Base-by-base conservation (phyloP, 37 sponge, comb jelly and placozoan species). In the Corticium candelabrum region DNA sequence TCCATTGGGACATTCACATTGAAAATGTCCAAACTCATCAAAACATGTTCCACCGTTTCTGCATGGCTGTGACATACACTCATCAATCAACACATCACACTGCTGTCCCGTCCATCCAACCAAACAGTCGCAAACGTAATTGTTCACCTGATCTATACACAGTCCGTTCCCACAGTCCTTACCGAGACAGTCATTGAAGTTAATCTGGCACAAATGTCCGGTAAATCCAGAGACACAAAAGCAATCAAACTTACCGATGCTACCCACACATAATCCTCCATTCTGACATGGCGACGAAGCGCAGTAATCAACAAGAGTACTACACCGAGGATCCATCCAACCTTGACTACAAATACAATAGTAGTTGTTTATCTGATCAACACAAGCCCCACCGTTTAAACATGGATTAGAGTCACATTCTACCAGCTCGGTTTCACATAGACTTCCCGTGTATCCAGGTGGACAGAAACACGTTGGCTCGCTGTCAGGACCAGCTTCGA, bases 391-490 rank as follows among this genome's bases (percentile, higher is more conserved):
- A 56, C 50, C 50, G 75, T 81, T 81, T 35, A 39, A 76, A 81
- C 82, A 81, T 34, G 79, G 32, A 39, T 4, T 40, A 27, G 15
- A 32, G 3, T 3, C 62, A 38, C 68, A 31, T 21, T 80, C 50
- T 21, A 85, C 67, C 0, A 88, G 40, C 0, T 31, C 56, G 29
- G 27, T 35, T 30, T 70, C 67, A 68, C 91, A 90, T 40, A 57
- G 81, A 0, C 11, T 40, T 2, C 88, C 91, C 62, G 62, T 50
- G 62, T 27, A 50, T 27, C 62, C 62, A 27, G 62, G 21, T 21
- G 11, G 15, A 21, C 62, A 50, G 15, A 50, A 11, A 21, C 62
- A 50, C 11, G 21, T 21, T 21, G 62, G 11, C 15, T 21, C 62
- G 62, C 62, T 21, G 62, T 27, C 62, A n/a, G n/a, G n/a, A n/a